A percentile compares a stretch with the other conserved stretches of the same genome.
phyloP scores from a whole-genome alignment of 2,888 invertebrate species.

The Caenorhabditis angaria region DNA sequence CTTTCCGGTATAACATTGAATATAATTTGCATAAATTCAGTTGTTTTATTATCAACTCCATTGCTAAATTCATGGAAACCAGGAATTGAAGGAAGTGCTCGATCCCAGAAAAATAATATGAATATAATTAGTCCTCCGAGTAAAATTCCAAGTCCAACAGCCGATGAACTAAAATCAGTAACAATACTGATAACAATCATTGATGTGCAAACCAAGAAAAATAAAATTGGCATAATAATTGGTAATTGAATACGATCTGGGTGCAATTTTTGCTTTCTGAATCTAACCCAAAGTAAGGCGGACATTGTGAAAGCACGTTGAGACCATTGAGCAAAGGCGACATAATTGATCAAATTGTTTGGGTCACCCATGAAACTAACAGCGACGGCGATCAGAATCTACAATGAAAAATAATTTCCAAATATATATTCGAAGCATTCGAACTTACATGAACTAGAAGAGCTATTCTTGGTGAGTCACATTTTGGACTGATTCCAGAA shows the following conservation, averaged over 20 bases:
- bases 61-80: not conserved
- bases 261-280: conserved; percentile 47
- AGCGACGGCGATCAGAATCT: conserved; percentile 56
- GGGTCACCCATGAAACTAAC: conserved; percentile 65
- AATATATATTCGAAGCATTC: not conserved
- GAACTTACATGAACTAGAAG: conserved; percentile 62
- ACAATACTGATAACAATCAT: conserved; percentile 59
- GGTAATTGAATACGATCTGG: conserved; percentile 63
- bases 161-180: conserved; percentile 54
- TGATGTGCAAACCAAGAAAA: conserved; percentile 59
- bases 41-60: conserved; percentile 35
- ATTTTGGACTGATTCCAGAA: conserved; percentile 55
- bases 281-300: conserved; percentile 65
- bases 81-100: conserved; percentile 26
- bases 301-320: conserved; percentile 67
- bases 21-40: conserved; percentile 53
- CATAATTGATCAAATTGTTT: conserved; percentile 65
- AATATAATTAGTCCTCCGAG: conserved; percentile 56
- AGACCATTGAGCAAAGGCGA: conserved; percentile 69
- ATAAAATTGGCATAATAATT: conserved; percentile 66
- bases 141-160: conserved; percentile 54
- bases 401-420: conserved; percentile 8
- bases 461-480: conserved; percentile 66
- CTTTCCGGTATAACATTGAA: conserved; percentile 60
- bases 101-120: conserved; percentile 57